Percentiles rank a stretch among this genome's conserved stretches.
phyloP scores from a whole-genome alignment of 2,888 invertebrate species.

The Ptychoptera albimana region DNA sequence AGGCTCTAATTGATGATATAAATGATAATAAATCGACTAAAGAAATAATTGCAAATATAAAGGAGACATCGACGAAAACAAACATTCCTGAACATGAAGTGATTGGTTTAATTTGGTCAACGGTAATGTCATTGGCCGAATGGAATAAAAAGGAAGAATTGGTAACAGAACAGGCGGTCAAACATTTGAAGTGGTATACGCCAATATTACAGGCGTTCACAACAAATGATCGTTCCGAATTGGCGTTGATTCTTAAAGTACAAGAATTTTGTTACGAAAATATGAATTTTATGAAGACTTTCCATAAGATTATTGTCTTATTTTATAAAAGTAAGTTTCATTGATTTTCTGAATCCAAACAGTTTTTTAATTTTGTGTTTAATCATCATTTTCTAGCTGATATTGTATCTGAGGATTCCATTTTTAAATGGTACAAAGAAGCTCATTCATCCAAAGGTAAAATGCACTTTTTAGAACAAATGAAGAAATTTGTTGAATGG shows the following conservation, averaged over 20 bases:
- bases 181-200: slow-evolving; percentile 75
- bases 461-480: slow-evolving; percentile 94
- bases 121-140: slow-evolving; percentile 88
- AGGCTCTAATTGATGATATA: slow-evolving; percentile 70
- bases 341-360: no score
- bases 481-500: slow-evolving; percentile 97
- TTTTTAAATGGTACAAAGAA: slow-evolving; percentile 92
- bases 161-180: slow-evolving; percentile 87
- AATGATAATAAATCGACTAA: slow-evolving; percentile 72
- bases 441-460: slow-evolving; percentile 88
- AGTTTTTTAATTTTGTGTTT: background rate
- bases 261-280: slow-evolving; percentile 98
- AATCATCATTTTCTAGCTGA: slow-evolving; percentile 40
- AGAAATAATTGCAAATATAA: slow-evolving; percentile 71
- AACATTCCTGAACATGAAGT: slow-evolving; percentile 84
- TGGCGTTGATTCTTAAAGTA: slow-evolving; percentile 76
- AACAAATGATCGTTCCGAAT: slow-evolving; percentile 70
- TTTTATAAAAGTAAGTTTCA: slow-evolving; percentile 72
- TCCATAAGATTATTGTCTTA: slow-evolving; percentile 91
- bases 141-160: slow-evolving; percentile 99
- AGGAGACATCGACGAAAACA: slow-evolving; percentile 70
- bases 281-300: slow-evolving; percentile 97
- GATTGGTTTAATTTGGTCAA: slow-evolving; percentile 78
- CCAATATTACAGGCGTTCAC: slow-evolving; percentile 77
- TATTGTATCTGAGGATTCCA: slow-evolving; percentile 87